phyloP scores from a whole-genome alignment of 2,888 invertebrate genomes.

The Choristoneura rosaceana region DNA sequence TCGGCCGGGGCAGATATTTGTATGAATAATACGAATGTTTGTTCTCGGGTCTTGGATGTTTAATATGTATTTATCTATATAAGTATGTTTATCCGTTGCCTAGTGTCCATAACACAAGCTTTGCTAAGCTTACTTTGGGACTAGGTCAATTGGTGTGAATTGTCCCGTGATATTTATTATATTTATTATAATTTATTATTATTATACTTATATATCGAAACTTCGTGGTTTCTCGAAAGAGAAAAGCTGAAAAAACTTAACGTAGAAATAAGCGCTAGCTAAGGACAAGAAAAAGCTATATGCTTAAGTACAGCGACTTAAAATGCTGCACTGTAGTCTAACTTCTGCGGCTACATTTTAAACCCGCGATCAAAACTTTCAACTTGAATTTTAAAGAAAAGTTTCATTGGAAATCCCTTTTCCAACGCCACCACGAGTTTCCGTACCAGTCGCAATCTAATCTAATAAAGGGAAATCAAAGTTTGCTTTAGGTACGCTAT shows the following conservation, averaged over 20 bases:
- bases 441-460: constrained; percentile 3
- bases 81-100: too few relatives aligned
- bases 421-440: neutral
- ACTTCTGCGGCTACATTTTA: neutral
- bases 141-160: too few relatives aligned
- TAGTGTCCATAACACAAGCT: too few relatives aligned
- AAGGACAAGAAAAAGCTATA: neutral
- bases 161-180: too few relatives aligned
- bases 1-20: too few relatives aligned
- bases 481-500: neutral
- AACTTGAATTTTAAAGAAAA: neutral
- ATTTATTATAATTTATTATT: too few relatives aligned
- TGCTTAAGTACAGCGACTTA: neutral
- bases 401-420: neutral
- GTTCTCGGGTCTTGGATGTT: too few relatives aligned
- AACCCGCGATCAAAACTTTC: neutral
- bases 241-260: neutral
- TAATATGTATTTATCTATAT: too few relatives aligned
- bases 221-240: too few relatives aligned
- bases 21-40: too few relatives aligned
- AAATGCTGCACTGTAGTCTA: neutral
- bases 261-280: neutral
- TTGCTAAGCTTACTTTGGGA: too few relatives aligned
- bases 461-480: constrained; percentile 7
- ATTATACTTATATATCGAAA: too few relatives aligned